phyloP scores from a whole-genome alignment of 30 jellyfish, hydroid and myxozoan species.

The Thelohanellus kitauei region DNA sequence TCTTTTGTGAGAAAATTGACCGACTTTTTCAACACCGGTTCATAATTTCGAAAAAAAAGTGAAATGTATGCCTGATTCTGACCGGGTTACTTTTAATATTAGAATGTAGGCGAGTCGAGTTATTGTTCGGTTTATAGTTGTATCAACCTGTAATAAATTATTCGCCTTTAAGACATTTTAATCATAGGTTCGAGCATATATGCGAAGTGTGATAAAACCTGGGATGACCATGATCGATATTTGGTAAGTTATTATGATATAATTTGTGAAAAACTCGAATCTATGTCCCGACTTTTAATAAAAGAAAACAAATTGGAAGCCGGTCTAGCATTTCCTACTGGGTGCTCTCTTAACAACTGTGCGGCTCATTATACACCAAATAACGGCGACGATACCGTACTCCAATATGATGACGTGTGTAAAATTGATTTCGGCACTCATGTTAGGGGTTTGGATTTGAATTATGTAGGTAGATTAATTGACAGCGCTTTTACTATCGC shows the following conservation, averaged over 20 bases:
- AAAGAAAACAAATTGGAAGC: conserved; percentile 65
- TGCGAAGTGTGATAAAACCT: conserved; percentile 46
- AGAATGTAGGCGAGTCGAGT: no score
- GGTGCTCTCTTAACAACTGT: conserved; percentile 60
- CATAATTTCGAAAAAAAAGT: no score
- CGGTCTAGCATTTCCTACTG: conserved; percentile 93
- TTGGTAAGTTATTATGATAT: conserved; percentile 27
- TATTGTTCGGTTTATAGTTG: no score
- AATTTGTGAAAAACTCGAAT: conserved; percentile 33
- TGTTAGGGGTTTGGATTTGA: not conserved
- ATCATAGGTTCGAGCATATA: conserved; percentile 71
- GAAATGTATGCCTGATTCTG: no score
- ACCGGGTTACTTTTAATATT: not conserved
- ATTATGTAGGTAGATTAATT: conserved; percentile 33
- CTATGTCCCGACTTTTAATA: conserved; percentile 51
- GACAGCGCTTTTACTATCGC: conserved; percentile 94
- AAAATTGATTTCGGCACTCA: conserved; percentile 89
- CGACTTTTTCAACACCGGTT: no score
- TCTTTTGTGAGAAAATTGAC: no score
- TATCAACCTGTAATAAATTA: no score
- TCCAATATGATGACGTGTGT: conserved; percentile 87
- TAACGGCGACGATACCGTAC: conserved; percentile 74
- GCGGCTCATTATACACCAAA: conserved; percentile 98
- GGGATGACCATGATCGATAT: conserved; percentile 86
- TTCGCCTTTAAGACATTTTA: no score